Evolutionary conservation across 64 coral and sea anemone species (phyloP).

Genomic region (Astreopora myriophthalma): DNA sequence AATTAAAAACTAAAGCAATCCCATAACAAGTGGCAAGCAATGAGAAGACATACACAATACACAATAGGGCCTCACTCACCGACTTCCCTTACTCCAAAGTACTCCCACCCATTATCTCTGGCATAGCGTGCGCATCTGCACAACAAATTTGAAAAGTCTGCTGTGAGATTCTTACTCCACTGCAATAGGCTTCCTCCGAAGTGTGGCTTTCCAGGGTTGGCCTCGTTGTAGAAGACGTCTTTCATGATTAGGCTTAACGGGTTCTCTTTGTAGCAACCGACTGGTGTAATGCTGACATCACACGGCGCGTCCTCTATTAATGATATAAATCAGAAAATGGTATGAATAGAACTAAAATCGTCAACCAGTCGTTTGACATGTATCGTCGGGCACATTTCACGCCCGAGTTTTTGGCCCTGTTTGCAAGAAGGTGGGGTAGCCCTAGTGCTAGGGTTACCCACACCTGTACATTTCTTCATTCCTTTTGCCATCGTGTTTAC

Average conservation of each 20-base stretch:
- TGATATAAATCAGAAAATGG: neutral
- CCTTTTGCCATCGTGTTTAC: too few species aligned
- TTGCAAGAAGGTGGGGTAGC: too few species aligned
- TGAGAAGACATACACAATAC: too few species aligned
- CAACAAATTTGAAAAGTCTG: neutral
- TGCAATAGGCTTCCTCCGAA: neutral
- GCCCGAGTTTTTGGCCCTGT: too few species aligned
- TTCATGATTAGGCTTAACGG: neutral
- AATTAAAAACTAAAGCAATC: too few species aligned
- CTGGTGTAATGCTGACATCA: conserved; percentile 24
- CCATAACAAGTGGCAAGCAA: too few species aligned
- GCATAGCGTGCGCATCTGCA: neutral
- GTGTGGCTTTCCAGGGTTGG: neutral
- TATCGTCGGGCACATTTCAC: too few species aligned
- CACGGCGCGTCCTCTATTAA: neutral
- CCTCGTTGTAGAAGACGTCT: conserved; percentile 27
- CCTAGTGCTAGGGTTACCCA: too few species aligned
- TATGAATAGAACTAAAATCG: too few species aligned
- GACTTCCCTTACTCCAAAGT: conserved; percentile 3
- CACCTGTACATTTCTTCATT: too few species aligned
- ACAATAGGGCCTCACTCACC: neutral
- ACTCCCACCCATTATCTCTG: neutral
- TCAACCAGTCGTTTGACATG: too few species aligned
- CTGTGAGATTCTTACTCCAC: neutral
- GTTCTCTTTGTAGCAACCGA: conserved; percentile 51